These are phyloP conservation scores for Taphrorychus bicolor DNA, from an alignment of 2,888 invertebrate genomes.

Conservation along the genomic window DNA sequence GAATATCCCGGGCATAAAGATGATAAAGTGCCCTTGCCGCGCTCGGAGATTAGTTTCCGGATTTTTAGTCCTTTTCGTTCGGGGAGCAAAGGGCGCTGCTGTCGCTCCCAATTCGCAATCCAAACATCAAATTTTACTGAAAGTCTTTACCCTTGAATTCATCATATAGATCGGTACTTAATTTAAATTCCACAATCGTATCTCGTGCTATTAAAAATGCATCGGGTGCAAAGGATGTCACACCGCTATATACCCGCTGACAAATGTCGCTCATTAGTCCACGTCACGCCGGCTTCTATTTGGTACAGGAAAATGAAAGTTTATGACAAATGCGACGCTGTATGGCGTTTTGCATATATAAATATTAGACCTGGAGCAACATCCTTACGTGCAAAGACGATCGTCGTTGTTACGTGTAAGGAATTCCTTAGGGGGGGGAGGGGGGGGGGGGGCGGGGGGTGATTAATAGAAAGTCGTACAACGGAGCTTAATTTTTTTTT, in stretches of 20 bases:
- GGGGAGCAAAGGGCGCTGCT: conserved; percentile 18
- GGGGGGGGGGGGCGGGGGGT: too few relatives aligned
- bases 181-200: conserved; percentile 34
- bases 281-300: conserved; percentile 54
- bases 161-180: neutral
- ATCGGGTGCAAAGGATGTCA: conserved; percentile 51
- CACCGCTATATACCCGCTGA: conserved; percentile 47
- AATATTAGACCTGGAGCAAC: conserved; percentile 56
- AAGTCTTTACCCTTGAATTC: too few relatives aligned
- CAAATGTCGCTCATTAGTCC: conserved; percentile 56
- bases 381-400: conserved; percentile 56
- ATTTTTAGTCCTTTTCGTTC: conserved; percentile 21
- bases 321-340: conserved; percentile 57
- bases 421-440: too few relatives aligned
- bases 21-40: conserved; percentile 34
- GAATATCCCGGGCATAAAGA: conserved; percentile 15
- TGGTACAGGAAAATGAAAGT: conserved; percentile 58
- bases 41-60: conserved; percentile 24
- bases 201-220: conserved; percentile 48
- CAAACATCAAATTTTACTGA: too few relatives aligned
- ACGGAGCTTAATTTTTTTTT: conserved; percentile 18
- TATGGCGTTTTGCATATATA: conserved; percentile 59
- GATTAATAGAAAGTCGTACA: conserved; percentile 34
- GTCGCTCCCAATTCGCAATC: conserved; percentile 10
- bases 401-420: conserved; percentile 55